A percentile compares a stretch with the other conserved stretches of the same genome.
Conservation (phyloP, 2,113 vertebrate genomes). For the Henicopernis longicauda region DNA sequence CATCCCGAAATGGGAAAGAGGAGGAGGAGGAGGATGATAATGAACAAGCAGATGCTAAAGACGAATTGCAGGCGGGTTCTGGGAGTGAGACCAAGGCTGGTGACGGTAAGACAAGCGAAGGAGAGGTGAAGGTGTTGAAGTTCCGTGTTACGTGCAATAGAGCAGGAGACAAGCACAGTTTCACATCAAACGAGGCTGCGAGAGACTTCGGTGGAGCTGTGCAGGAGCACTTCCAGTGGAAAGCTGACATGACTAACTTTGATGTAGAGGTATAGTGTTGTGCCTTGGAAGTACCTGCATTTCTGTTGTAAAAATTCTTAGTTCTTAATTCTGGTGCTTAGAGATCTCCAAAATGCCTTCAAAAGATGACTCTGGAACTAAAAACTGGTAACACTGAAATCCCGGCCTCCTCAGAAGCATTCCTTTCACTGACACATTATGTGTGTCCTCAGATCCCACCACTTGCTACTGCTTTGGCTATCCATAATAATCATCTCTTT, state of each 20-base stretch:
- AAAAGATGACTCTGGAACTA: neutral
- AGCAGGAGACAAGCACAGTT: conserved; percentile 92
- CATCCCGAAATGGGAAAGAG: neutral
- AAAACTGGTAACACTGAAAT: neutral
- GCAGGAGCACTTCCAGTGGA: conserved; percentile 95
- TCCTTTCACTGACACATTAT: accelerated
- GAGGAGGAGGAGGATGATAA: conserved; percentile 1
- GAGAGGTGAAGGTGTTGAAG: conserved; percentile 65
- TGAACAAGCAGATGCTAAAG: neutral
- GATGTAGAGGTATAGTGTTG: conserved; percentile 85
- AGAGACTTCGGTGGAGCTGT: conserved; percentile 94
- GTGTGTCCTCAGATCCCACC: neutral
- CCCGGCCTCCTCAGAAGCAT: accelerated
- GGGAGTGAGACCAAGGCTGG: neutral
- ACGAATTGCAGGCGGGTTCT: neutral
- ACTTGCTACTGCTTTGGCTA: neutral
- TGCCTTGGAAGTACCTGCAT: neutral
- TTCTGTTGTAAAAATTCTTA: no score
- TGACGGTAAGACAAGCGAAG: neutral
- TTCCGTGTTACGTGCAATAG: conserved; percentile 95
- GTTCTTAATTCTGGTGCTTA: neutral
- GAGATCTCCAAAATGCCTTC: neutral
- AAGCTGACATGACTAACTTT: conserved; percentile 98
- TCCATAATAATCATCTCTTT: no score
- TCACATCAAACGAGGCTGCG: conserved; percentile 93